Percentiles rank a stretch among this genome's conserved stretches.
Evolutionary conservation across 2,888 invertebrate species (phyloP).

Genomic region (Axea sp.): DNA sequence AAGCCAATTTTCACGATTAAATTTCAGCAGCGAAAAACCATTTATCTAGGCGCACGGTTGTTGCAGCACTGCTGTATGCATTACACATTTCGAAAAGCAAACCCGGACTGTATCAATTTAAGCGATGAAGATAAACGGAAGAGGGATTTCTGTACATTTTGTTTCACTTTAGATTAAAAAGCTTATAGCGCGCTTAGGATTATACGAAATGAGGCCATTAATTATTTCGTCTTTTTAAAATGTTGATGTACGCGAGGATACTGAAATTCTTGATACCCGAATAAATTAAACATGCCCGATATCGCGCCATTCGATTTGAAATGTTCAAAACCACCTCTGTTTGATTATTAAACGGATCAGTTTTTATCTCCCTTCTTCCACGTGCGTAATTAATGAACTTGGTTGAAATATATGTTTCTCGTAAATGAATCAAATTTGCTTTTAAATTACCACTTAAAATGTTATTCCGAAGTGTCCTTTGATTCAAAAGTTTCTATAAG

Average conservation of each 20-base stretch:
- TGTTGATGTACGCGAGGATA: conserved; percentile 1
- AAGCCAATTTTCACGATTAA: conserved; percentile 48
- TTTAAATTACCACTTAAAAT: no score
- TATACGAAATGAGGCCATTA: conserved; percentile 34
- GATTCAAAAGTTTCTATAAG: no score
- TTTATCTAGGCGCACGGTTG: conserved; percentile 34
- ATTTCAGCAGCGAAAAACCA: conserved; percentile 38
- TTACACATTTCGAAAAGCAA: conserved; percentile 44
- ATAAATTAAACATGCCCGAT: conserved; percentile 22
- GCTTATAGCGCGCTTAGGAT: conserved; percentile 49
- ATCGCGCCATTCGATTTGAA: conserved; percentile 17
- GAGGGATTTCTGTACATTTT: conserved; percentile 49
- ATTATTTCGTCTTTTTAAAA: conserved; percentile 39
- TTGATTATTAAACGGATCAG: no score
- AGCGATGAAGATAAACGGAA: conserved; percentile 58
- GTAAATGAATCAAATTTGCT: no score
- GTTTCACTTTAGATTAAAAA: conserved; percentile 56
- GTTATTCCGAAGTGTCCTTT: no score
- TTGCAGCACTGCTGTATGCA: conserved; percentile 25
- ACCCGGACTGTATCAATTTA: conserved; percentile 51
- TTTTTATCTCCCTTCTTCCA: no score
- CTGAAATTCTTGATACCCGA: conserved; percentile 12
- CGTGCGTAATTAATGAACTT: no score
- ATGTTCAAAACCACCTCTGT: no score
- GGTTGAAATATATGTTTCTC: no score